Percentiles rank a stretch among this genome's conserved stretches.
These are phyloP conservation scores for Acleris literana DNA, from an alignment of 2,888 invertebrate genomes.

Conservation along the genomic window DNA sequence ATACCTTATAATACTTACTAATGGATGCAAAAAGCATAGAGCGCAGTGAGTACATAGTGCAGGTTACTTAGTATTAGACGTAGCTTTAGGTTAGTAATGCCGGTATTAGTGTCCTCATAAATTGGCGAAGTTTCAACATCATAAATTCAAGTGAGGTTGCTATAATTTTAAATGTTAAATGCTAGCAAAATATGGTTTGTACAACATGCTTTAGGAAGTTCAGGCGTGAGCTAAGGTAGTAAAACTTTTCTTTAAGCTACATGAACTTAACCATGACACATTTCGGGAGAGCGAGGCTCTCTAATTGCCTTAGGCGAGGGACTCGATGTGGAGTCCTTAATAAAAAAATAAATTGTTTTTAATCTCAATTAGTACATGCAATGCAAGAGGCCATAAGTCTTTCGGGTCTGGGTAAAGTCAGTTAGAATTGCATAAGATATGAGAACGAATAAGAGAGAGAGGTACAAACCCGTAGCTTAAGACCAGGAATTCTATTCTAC, in stretches of 20 bases:
- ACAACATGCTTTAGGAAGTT: constrained; percentile 15
- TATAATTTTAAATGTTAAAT: constrained; percentile 30
- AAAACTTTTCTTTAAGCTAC: not conserved
- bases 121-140: constrained; percentile 29
- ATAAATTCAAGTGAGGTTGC: constrained; percentile 19
- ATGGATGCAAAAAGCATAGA: constrained; percentile 34
- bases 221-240: not conserved
- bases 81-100: constrained; percentile 23
- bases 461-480: too few species aligned
- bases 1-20: constrained; percentile 30
- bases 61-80: constrained; percentile 27
- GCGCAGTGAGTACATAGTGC: constrained; percentile 17
- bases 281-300: too few species aligned
- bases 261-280: not conserved
- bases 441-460: too few species aligned
- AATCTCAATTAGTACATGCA: too few species aligned
- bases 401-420: too few species aligned
- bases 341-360: too few species aligned
- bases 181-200: constrained; percentile 22
- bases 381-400: too few species aligned
- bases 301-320: too few species aligned
- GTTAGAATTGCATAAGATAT: too few species aligned
- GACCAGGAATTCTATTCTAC: too few species aligned
- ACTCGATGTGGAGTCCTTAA: too few species aligned
- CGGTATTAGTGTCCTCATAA: constrained; percentile 34